phyloP scores from a whole-genome alignment of 2,797 vertebrate genomes.

The Galago senegalensis region DNA sequence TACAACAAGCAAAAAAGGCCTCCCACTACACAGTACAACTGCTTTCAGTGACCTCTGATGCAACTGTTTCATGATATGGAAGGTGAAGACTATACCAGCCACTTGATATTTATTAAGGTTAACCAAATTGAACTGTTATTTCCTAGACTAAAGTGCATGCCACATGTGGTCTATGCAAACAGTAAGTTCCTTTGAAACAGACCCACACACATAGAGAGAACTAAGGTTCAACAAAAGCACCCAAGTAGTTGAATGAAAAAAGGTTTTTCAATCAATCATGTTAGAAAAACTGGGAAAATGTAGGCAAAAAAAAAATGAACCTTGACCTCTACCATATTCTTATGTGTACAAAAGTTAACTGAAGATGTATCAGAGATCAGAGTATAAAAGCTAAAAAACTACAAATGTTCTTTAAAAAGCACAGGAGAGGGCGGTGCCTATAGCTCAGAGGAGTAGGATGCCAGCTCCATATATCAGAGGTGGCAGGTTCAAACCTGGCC shows the following conservation, averaged over 20 bases:
- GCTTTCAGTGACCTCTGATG: not conserved
- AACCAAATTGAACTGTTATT: not conserved
- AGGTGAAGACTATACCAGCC: not conserved
- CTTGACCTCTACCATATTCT: not conserved
- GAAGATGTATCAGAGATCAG: not conserved
- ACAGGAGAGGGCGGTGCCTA: too few species aligned
- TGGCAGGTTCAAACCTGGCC: too few species aligned
- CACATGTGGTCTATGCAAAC: not conserved
- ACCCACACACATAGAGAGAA: not conserved
- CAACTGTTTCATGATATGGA: not conserved
- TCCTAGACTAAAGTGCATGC: not conserved
- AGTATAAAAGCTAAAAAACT: conserved; percentile 24
- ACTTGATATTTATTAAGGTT: not conserved
- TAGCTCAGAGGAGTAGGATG: too few species aligned
- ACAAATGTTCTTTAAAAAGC: too few species aligned
- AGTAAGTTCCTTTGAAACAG: not conserved
- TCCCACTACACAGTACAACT: not conserved
- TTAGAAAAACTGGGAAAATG: not conserved
- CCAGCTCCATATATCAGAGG: too few species aligned
- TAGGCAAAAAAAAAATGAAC: not conserved
- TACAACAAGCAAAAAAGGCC: not conserved
- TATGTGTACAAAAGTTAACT: not conserved
- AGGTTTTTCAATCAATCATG: conserved; percentile 1
- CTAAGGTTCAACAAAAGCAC: not conserved
- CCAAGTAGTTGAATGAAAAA: not conserved